Percentiles rank a stretch among this genome's conserved stretches.
These are phyloP conservation scores for Strongylocentrotus purpuratus DNA, from an alignment of 35 echinoderm and acorn worm genomes.

Conservation along the genomic window DNA sequence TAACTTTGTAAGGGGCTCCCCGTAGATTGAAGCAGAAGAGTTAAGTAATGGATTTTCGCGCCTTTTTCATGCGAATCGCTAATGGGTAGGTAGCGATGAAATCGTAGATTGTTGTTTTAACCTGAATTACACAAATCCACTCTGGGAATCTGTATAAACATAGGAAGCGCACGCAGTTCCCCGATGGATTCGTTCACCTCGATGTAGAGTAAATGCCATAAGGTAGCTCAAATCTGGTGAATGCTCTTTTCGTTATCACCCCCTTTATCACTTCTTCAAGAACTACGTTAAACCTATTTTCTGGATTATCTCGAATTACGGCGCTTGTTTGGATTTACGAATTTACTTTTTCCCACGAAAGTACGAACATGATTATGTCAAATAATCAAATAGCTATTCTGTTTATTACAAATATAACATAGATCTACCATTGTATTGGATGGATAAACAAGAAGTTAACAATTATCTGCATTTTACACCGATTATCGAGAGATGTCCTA, in stretches of 20 bases:
- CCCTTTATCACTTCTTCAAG: no score
- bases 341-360: no score
- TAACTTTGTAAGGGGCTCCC: background rate
- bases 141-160: background rate
- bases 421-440: no score
- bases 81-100: background rate
- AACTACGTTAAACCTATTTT: no score
- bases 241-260: background rate
- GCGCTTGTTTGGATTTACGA: background rate
- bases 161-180: background rate
- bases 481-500: no score
- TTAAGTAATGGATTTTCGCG: background rate
- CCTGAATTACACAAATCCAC: constrained; percentile 11
- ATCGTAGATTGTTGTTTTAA: constrained; percentile 5
- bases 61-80: constrained; percentile 1
- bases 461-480: no score
- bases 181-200: background rate
- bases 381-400: no score
- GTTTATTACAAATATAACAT: no score
- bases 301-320: background rate
- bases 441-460: no score
- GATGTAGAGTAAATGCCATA: background rate
- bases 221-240: background rate
- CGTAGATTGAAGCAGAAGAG: background rate
- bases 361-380: no score